phyloP scores from a whole-genome alignment of 2,888 invertebrate species.

The Cheilosia vernalis region DNA sequence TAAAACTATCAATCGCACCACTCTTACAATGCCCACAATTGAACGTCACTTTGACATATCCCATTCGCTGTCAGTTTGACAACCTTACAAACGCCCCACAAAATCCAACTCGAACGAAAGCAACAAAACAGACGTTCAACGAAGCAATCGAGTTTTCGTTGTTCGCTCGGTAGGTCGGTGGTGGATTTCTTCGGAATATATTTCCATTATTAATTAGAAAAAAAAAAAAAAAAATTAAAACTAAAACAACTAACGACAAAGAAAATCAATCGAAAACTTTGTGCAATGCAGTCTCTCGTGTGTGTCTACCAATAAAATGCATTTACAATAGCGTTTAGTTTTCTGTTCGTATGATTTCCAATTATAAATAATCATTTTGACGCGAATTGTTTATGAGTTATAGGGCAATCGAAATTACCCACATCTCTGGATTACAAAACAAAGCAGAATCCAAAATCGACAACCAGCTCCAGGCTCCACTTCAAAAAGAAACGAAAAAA shows the following conservation, averaged over 20 bases:
- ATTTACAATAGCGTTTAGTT: slow-evolving; percentile 7
- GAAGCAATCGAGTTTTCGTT: slow-evolving; percentile 62
- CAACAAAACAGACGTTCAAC: slow-evolving; percentile 47
- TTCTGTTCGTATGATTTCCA: slow-evolving; percentile 15
- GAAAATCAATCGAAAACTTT: slow-evolving; percentile 16
- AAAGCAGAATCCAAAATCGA: neutral
- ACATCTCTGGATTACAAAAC: neutral
- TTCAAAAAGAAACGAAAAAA: neutral
- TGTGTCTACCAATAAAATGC: slow-evolving; percentile 32
- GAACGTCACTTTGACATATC: neutral
- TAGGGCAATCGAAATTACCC: neutral
- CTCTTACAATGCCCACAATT: slow-evolving; percentile 31
- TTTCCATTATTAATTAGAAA: slow-evolving; percentile 15
- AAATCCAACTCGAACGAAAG: slow-evolving; percentile 34
- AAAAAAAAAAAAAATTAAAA: neutral
- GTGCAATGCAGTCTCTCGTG: slow-evolving; percentile 22
- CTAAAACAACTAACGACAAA: neutral
- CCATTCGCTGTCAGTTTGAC: slow-evolving; percentile 38
- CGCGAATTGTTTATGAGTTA: slow-evolving; percentile 16
- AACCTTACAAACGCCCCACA: slow-evolving; percentile 9
- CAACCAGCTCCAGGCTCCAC: neutral
- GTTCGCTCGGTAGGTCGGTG: slow-evolving; percentile 53
- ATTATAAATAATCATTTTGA: slow-evolving; percentile 6
- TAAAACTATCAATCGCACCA: neutral
- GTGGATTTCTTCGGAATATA: slow-evolving; percentile 44